phyloP scores from a whole-genome alignment of 53 echinoderm and acorn worm species.

The Holothuria scabra region DNA sequence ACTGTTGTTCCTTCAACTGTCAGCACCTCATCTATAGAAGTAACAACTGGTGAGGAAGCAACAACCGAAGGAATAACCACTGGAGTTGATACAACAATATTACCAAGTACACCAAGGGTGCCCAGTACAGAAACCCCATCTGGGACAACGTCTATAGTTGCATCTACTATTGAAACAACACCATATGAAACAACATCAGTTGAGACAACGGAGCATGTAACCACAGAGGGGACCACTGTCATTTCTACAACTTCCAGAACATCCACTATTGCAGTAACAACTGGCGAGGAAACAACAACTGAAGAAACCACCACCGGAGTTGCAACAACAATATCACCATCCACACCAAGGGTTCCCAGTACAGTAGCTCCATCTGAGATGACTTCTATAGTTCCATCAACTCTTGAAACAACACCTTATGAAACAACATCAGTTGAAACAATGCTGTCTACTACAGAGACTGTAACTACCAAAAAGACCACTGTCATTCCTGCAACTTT shows the following conservation, averaged over 20 bases:
- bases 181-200: no score
- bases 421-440: conserved; percentile 22
- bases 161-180: no score
- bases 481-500: no score
- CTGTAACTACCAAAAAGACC: background rate
- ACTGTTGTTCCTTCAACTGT: no score
- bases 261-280: background rate
- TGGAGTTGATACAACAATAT: no score
- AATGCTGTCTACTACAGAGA: background rate
- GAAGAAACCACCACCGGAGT: background rate
- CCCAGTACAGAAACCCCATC: background rate
- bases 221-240: background rate
- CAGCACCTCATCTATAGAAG: background rate
- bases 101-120: no score
- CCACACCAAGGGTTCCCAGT: no score
- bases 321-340: background rate
- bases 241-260: background rate
- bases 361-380: background rate
- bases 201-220: background rate
- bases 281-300: background rate
- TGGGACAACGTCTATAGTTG: no score
- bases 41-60: no score
- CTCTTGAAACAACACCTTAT: background rate
- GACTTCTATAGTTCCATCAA: background rate
- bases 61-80: background rate